Base-by-base conservation (phyloP, 2,888 invertebrate genomes). In the Drosophila cognata region DNA sequence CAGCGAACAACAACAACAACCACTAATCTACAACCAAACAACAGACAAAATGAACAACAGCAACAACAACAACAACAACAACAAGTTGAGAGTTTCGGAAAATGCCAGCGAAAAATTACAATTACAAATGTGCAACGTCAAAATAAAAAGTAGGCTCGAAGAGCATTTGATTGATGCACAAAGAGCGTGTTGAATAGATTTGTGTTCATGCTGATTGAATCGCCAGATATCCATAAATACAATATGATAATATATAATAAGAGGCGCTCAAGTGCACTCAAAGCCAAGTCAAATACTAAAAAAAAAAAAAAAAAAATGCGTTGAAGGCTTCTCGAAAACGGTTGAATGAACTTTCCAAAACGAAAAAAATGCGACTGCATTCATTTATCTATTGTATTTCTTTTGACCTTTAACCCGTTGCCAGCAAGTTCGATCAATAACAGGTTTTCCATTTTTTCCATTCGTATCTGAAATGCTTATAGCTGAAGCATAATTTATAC, bases 141-240 rank as follows among this genome's bases (percentile, higher is more conserved):
- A 55, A 52, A 52, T 33, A 33, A 33, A 75, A 63, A 55, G 25
- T 50, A n/a, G 36, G 31, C 25, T 18, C 38, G 38, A 43, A 55
- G 29, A 38, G 33, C 13, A n/a, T 56, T 63, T 72, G 66, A 83
- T 76, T 71, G 70, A 79, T 81, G 76, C n/a, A 28, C 53, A 11
- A 53, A 58, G 55, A 28, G 60, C 48, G 68, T 72, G 74, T 64
- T 61, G 72, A 60, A 61, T 50, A 57, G 46, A 64, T 71, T 61
- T 51, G 55, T 63, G 28, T 56, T 25, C 38, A 33, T 6, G 25
- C 43, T 36, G 41, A 57, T 48, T 68, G 53, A 35, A 50, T 59
- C 28, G 21, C 41, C n/a, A 38, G 33, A 67, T 58, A 55, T 28
- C 41, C 51, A 51, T 59, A 57, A 38, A 56, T 63, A 52, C 36